Evolutionary conservation across 2,888 invertebrate genomes (phyloP).

Genomic region (Agrochola macilenta): DNA sequence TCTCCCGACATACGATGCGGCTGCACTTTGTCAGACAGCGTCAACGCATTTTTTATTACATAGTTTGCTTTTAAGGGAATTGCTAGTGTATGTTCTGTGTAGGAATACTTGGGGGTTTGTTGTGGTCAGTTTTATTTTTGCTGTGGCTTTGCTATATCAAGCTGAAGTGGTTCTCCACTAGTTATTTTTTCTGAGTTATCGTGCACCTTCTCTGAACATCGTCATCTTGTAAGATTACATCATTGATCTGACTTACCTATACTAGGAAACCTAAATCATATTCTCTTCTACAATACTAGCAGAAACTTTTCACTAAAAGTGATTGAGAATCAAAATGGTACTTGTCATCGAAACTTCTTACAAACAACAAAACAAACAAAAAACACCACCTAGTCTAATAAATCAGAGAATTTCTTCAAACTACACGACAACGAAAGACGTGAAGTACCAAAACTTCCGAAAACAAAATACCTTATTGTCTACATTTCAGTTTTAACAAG

Average conservation of each 20-base stretch:
- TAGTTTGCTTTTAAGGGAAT: constrained; percentile 68
- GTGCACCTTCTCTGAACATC: background rate
- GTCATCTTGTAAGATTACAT: background rate
- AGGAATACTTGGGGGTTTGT: constrained; percentile 18
- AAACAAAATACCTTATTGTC: constrained; percentile 69
- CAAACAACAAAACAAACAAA: constrained; percentile 16
- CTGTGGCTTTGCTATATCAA: background rate
- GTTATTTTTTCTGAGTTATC: background rate
- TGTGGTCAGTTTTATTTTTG: constrained; percentile 37
- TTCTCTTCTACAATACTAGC: background rate
- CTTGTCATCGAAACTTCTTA: background rate
- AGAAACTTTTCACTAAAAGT: background rate
- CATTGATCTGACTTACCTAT: background rate
- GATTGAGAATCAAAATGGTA: no score
- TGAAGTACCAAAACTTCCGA: constrained; percentile 52
- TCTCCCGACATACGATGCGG: constrained; percentile 66
- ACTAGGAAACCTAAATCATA: no score
- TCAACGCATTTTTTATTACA: constrained; percentile 77
- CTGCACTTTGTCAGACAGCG: constrained; percentile 75
- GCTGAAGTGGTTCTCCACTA: background rate
- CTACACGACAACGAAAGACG: constrained; percentile 16
- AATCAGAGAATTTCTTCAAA: constrained; percentile 9
- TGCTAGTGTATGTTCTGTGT: constrained; percentile 50
- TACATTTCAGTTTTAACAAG: constrained; percentile 77
- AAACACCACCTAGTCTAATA: constrained; percentile 28